Percentiles rank a stretch among this genome's conserved stretches.
These are phyloP conservation scores for Ochropleura leucogaster DNA, from an alignment of 2,888 invertebrate species.

Conservation along the genomic window DNA sequence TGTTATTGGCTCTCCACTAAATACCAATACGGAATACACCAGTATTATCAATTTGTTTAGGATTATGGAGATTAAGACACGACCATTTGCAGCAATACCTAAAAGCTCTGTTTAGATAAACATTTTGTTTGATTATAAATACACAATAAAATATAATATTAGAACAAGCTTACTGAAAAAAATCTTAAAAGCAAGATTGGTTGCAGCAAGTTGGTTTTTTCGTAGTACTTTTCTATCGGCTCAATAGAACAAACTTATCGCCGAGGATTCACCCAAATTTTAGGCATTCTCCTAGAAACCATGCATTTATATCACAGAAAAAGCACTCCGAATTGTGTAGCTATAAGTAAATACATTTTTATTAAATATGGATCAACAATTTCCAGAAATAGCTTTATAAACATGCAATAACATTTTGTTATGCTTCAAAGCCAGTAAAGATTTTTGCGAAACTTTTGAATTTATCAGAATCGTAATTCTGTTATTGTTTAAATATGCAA, in stretches of 20 bases:
- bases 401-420: background rate
- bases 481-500: background rate
- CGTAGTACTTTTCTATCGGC: background rate
- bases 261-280: background rate
- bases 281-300: background rate
- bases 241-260: background rate
- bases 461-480: background rate
- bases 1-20: slow-evolving; percentile 72
- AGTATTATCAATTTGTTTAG: slow-evolving; percentile 54
- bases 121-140: slow-evolving; percentile 9
- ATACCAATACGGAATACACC: slow-evolving; percentile 65
- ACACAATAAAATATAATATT: background rate
- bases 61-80: slow-evolving; percentile 43
- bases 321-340: background rate
- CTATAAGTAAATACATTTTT: background rate
- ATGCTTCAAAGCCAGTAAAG: background rate
- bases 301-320: background rate
- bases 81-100: slow-evolving; percentile 37
- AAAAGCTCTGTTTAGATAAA: slow-evolving; percentile 29
- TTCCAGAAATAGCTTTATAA: background rate
- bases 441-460: background rate
- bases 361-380: background rate
- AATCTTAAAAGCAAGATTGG: background rate
- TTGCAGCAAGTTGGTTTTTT: slow-evolving; percentile 2
- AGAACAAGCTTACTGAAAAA: background rate